Evolutionary conservation across 2,888 invertebrate genomes (phyloP), one percentile per base, ranked within the genome.

Genomic region (Isoperla grammatica): DNA sequence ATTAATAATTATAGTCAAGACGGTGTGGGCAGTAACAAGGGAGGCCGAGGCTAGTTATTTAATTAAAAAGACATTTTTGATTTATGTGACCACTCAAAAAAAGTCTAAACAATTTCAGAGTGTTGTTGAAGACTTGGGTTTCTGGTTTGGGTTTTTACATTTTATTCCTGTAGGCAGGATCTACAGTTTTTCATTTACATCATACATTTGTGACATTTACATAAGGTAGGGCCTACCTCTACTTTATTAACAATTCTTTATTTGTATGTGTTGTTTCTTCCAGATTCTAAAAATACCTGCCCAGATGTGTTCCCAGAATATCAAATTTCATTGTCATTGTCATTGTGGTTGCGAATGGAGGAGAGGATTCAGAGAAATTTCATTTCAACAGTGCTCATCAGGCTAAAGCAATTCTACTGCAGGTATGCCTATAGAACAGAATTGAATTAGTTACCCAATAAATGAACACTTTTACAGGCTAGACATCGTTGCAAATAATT

Each of bases 271-370:
- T n/a, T n/a, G 23, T 13, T 59, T 61, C 48, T 58, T 67, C 80
- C 79, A 70, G 84, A 83, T 57, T 88, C 90, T 0, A 90, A 92
- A 72, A 93, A 92, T 76, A 91, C 92, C 74, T 85, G 84, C 70
- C 92, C 92, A 2, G 81, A 82, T 49, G 78, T 87, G 57, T 88
- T 95, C 74, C 76, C 76, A 0, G 74, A 78, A 0, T 77, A 85
- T 65, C 96, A 96, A 73, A 79, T 88, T 57, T 96, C n/a, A n/a
- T n/a, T n/a, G n/a, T 86, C 73, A 82, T 95, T 54, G 81, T 90
- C 58, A 78, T 97, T 68, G 95, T 94, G 74, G 81, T 95, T 66
- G 85, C 84, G 53, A 87, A 91, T 75, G 93, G 89, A 13, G 97
- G 97, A 4, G 78, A 79, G 66, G 94, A 94, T 73, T 77, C 97